Evolutionary conservation across 2,888 invertebrate species (phyloP).

Genomic region (Desoria tigrina): DNA sequence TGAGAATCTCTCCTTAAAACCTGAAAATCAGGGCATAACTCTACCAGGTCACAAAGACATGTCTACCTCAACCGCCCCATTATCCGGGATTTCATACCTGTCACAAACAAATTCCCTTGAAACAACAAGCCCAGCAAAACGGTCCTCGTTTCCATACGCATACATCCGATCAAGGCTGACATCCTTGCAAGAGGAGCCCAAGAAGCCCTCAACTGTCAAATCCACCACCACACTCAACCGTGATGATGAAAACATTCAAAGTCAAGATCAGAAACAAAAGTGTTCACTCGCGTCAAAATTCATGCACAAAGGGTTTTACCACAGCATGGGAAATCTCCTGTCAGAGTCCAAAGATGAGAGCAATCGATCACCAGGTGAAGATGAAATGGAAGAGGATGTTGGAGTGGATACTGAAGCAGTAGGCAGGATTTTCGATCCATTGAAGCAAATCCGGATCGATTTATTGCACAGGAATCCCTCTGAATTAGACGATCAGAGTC

Average conservation of each 20-base stretch:
- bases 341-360: conserved; percentile 13
- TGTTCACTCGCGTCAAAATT: conserved; percentile 12
- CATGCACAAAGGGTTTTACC: conserved; percentile 42
- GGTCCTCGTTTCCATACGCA: conserved; percentile 53
- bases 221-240: neutral
- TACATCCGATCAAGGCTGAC: conserved; percentile 54
- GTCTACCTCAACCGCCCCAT: conserved; percentile 20
- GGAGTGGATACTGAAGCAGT: neutral
- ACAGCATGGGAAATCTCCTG: conserved; percentile 50
- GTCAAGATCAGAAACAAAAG: neutral
- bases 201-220: conserved; percentile 8
- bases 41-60: conserved; percentile 11
- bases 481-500: conserved; percentile 31
- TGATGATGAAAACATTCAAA: neutral
- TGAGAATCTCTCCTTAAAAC: conserved; percentile 42
- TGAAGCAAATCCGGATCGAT: conserved; percentile 49
- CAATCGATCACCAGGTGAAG: conserved; percentile 9
- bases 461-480: conserved; percentile 45
- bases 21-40: conserved; percentile 15
- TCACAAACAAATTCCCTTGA: neutral
- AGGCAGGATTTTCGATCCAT: conserved; percentile 32
- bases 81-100: conserved; percentile 1
- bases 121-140: conserved; percentile 25
- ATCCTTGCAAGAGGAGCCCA: conserved; percentile 54
- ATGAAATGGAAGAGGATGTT: conserved; percentile 13